Evolutionary conservation across 2,888 invertebrate genomes (phyloP), one percentile per base, ranked within the genome.

Genomic region (Yponomeuta sedellus): DNA sequence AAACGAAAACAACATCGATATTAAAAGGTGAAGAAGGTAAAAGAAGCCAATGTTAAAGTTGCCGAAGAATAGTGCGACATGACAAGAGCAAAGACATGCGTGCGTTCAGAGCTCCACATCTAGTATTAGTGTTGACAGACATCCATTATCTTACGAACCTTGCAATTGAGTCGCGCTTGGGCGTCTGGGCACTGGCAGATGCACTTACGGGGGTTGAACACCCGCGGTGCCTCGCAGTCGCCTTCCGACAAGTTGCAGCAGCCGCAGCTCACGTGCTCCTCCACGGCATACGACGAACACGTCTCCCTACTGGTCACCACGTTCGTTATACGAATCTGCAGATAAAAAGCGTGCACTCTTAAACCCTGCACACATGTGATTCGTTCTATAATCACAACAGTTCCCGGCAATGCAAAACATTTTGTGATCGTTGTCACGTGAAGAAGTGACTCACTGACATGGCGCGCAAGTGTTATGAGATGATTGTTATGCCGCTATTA

Each of bases 141-240:
- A 91, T 90, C 90, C 90, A 88, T 85, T 74, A 83, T 89, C 89
- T 80, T 76, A 91, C 90, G 78, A 85, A 91, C 91, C 91, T 91
- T 82, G 76, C 74, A 81, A 52, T 5, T 52, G 73, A 85, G 81
- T 73, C 87, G 82, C 69, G 88, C 87, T 69, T 83, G 82, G 73
- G 76, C 70, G 82, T 89, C 84, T 73, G 89, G 85, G 77, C 91
- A 91, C 78, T 87, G 86, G 76, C 90, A 90, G 81, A 83, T 74
- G 81, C 89, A 91, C 90, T 90, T 91, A 90, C 90, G 90, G 79
- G 87, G 85, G 71, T 86, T 88, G 78, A 78, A 87, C 70, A 88
- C 80, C 71, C 75, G 75, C 66, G 83, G 82, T 12, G 81, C 72
- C 12, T 73, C 75, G 73, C 90, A 91, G 67, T 80, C 78, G 52